Percentiles rank a stretch among this genome's conserved stretches.
Evolutionary conservation across 1,140 invertebrate species (phyloP).

Genomic region (Leptinotarsa defecta): DNA sequence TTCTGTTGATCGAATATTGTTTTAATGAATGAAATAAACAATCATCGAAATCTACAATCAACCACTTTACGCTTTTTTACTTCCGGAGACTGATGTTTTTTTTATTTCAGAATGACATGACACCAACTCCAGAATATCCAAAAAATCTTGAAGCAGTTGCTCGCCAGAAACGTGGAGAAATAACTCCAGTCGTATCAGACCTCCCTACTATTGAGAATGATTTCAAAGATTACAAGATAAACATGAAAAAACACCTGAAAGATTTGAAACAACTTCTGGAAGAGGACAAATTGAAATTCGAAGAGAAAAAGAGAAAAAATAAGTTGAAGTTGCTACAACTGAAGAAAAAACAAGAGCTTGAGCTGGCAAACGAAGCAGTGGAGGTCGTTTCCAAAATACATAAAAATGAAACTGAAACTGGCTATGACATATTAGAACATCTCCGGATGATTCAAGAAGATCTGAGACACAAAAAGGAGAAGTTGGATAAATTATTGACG

Average conservation of each 20-base stretch:
- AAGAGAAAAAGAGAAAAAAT: constrained; percentile 7
- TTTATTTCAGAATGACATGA: no score
- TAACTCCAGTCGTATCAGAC: neutral
- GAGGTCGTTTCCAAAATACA: neutral
- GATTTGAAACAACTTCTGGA: constrained; percentile 6
- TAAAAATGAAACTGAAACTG: neutral
- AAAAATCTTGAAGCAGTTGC: no score
- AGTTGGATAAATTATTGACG: neutral
- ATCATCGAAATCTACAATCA: no score
- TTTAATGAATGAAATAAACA: no score
- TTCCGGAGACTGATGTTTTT: no score
- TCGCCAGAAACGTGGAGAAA: neutral
- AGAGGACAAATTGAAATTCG: constrained; percentile 19
- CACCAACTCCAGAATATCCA: no score
- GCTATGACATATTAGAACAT: neutral
- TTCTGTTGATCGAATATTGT: no score
- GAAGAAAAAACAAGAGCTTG: constrained; percentile 17
- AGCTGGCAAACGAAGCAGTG: neutral
- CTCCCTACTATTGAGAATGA: neutral
- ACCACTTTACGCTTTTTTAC: no score
- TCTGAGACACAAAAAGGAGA: neutral
- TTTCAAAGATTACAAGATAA: neutral
- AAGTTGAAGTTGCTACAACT: constrained; percentile 3
- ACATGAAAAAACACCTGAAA: constrained; percentile 17
- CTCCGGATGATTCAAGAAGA: neutral